Evolutionary conservation across 2,113 vertebrate species (phyloP).

Genomic region (Crotophaga sulcirostris): DNA sequence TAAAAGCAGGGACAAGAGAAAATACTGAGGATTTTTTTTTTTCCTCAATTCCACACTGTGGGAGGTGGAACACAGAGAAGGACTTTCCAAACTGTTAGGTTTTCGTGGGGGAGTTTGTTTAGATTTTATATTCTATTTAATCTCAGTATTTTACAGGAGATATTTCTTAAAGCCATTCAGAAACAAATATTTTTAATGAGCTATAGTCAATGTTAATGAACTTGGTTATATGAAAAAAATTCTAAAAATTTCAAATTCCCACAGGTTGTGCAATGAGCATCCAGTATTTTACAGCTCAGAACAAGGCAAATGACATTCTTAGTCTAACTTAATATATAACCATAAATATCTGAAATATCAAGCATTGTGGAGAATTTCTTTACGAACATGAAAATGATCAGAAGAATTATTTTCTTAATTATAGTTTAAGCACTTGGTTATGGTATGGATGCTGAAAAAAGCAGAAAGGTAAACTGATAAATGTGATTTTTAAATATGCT

Average conservation of each 20-base stretch:
- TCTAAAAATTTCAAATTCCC: background rate
- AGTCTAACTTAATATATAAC: background rate
- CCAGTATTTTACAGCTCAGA: background rate
- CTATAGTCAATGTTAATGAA: background rate
- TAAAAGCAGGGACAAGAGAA: background rate
- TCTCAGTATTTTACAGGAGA: background rate
- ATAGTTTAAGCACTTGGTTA: background rate
- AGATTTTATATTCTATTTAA: background rate
- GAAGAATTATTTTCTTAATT: background rate
- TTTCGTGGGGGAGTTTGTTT: background rate
- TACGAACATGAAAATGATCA: background rate
- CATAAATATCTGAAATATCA: background rate
- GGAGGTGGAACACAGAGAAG: background rate
- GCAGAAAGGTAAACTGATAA: background rate
- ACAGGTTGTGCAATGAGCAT: background rate
- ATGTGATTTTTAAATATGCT: background rate
- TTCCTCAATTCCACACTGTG: background rate
- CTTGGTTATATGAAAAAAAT: background rate
- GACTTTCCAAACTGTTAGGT: conserved; percentile 10
- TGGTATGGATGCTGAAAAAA: background rate
- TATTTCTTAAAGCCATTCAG: background rate
- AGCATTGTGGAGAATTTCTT: background rate
- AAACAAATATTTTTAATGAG: background rate
- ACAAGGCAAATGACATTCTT: background rate
- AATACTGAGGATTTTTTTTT: background rate